phyloP scores from a whole-genome alignment of 1,140 invertebrate species.

The Ceratina japonica region DNA sequence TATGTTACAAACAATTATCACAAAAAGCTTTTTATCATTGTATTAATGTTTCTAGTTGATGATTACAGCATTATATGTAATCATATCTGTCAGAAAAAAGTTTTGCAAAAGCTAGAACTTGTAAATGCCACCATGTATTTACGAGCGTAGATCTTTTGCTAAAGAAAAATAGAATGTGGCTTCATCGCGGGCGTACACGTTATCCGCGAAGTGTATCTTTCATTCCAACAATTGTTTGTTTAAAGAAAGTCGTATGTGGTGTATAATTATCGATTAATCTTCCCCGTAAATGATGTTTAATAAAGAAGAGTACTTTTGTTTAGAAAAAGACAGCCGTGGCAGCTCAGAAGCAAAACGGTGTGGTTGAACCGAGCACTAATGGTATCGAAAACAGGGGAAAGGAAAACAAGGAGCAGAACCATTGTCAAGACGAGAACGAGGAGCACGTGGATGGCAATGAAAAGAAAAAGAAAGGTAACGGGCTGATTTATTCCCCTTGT shows the following conservation, averaged over 20 bases:
- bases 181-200: not conserved
- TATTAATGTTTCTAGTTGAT: not conserved
- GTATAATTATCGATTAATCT: not conserved
- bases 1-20: too few relatives aligned
- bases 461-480: conserved; percentile 79
- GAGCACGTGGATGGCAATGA: conserved; percentile 73
- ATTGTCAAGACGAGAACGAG: conserved; percentile 74
- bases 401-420: conserved; percentile 76
- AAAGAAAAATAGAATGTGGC: conserved; percentile 49
- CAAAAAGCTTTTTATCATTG: too few relatives aligned
- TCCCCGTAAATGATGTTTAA: not conserved
- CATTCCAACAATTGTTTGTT: not conserved
- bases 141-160: conserved; percentile 74
- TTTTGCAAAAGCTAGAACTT: conserved; percentile 74
- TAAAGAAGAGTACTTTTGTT: conserved; percentile 34
- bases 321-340: conserved; percentile 70
- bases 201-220: not conserved
- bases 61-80: not conserved
- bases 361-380: conserved; percentile 66
- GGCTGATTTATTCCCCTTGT: not conserved
- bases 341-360: conserved; percentile 73
- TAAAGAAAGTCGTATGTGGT: not conserved
- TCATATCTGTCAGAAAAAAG: not conserved
- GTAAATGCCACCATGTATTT: conserved; percentile 46
- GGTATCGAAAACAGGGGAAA: conserved; percentile 71